Evolutionary conservation across 2,888 invertebrate genomes (phyloP), one percentile per base, ranked within the genome.

Genomic region (Drosophila gaucha): DNA sequence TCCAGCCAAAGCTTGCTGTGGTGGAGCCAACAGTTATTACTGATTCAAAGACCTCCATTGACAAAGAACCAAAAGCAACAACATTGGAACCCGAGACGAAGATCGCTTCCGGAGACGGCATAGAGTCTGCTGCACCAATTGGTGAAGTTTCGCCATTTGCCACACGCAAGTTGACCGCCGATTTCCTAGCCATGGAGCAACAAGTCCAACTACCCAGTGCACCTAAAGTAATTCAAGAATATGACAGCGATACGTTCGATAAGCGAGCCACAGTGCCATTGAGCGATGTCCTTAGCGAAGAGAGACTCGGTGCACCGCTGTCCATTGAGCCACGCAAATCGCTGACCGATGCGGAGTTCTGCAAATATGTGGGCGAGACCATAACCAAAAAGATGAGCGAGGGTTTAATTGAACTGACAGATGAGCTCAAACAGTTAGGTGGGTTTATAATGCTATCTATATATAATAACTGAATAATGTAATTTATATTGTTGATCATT

Each of bases 341-440:
- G 22, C 77, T 91, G n/a, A 91, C 91, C 38, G 90, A 91, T 72
- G 92, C 90, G 6, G 90, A 91, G 59, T 91, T 91, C 70, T 91
- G 90, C 67, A 91, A 91, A 73, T 90, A 90, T 9, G 89, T 92
- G 20, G 89, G 90, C 60, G 91, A 91, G 9, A 90, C 89, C 14
- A 91, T 91, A 49, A 90, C 89, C 4, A 90, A 91, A 57, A 91
- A 91, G 82, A 89, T 91, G 86, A 91, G 91, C 80, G 90, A 90
- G 74, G 91, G 90, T 26, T 76, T 89, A 58, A 89, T 91, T 63
- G 89, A 89, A 71, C 84, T 91, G 57, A 78, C 74, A 22, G 90
- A 91, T 74, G 90, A 89, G 71, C 79, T 90, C 75, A 88, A 85
- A 69, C 77, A 80, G 54, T 76, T 80, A 70, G 88, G 91, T 91